A percentile compares a stretch with the other conserved stretches of the same genome.
These are phyloP conservation scores for Neuroscelio doddi DNA, from an alignment of 2,888 invertebrate genomes.

Conservation along the genomic window DNA sequence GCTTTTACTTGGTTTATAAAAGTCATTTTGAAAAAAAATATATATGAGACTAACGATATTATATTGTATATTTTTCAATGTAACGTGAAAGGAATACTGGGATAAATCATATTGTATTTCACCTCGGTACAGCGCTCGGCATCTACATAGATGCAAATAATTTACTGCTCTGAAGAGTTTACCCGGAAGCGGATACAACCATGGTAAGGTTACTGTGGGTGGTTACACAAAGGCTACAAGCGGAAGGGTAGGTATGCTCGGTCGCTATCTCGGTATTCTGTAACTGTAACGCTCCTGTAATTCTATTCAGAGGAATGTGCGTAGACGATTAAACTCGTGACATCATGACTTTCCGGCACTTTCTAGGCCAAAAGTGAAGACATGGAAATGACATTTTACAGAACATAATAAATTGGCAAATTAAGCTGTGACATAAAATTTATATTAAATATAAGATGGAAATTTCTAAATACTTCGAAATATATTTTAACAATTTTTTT, in stretches of 20 bases:
- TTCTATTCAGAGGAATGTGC: conserved; percentile 22
- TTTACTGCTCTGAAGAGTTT: conserved; percentile 13
- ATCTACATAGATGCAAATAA: conserved; percentile 17
- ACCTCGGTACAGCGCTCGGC: conserved; percentile 3
- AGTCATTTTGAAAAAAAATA: background rate
- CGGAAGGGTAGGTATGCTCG: conserved; percentile 17
- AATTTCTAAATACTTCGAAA: too few relatives aligned
- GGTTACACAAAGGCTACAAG: conserved; percentile 12
- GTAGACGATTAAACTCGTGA: conserved; percentile 24
- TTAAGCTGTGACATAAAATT: background rate
- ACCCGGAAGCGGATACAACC: conserved; percentile 17
- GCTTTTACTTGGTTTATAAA: too few relatives aligned
- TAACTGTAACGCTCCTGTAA: conserved; percentile 18
- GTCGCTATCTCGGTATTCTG: conserved; percentile 8
- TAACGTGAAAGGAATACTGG: background rate
- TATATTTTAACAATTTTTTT: too few relatives aligned
- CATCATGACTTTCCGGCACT: conserved; percentile 18
- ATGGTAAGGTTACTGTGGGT: conserved; percentile 12
- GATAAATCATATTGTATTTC: conserved; percentile 9
- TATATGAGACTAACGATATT: background rate
- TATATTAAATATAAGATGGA: background rate
- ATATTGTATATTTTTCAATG: conserved; percentile 20
- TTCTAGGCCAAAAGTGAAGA: conserved; percentile 5
- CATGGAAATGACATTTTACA: conserved; percentile 6
- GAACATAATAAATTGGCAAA: background rate